phyloP scores from a whole-genome alignment of 2,797 vertebrate genomes.

The Salarias fasciatus region DNA sequence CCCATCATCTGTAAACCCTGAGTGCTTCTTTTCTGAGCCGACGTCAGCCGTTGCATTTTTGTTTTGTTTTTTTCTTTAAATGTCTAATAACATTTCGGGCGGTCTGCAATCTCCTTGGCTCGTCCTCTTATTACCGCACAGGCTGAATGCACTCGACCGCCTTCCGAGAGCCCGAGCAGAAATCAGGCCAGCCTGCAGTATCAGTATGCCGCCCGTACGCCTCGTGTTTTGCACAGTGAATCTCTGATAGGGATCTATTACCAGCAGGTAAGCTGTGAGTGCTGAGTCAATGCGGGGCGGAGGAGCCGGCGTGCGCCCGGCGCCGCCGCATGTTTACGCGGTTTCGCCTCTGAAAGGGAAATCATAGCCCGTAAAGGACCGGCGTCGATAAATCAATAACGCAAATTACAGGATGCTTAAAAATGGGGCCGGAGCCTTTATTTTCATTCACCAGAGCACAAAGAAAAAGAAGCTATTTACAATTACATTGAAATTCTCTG shows the following conservation, averaged over 20 bases:
- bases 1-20: conserved; percentile 59
- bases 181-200: conserved; percentile 24
- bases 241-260: conserved; percentile 50
- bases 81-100: conserved; percentile 47
- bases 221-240: conserved; percentile 12
- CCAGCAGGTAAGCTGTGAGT: conserved; percentile 22
- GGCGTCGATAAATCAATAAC: conserved; percentile 38
- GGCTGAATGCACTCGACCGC: conserved; percentile 8
- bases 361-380: conserved; percentile 5
- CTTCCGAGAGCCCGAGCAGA: not conserved
- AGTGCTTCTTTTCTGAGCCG: conserved; percentile 60
- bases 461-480: conserved; percentile 66
- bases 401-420: conserved; percentile 35
- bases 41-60: too few species aligned
- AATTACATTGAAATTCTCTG: conserved; percentile 50
- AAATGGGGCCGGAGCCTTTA: conserved; percentile 63
- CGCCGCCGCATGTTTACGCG: conserved; percentile 16
- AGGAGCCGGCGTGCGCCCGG: conserved; percentile 14
- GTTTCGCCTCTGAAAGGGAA: conserved; percentile 32
- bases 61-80: too few species aligned
- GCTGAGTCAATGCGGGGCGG: conserved; percentile 23
- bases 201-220: conserved; percentile 41
- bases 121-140: conserved; percentile 32
- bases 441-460: conserved; percentile 63
- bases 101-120: conserved; percentile 52